Evolutionary conservation across 2,888 invertebrate genomes (phyloP).

Genomic region (Gari tellinella): DNA sequence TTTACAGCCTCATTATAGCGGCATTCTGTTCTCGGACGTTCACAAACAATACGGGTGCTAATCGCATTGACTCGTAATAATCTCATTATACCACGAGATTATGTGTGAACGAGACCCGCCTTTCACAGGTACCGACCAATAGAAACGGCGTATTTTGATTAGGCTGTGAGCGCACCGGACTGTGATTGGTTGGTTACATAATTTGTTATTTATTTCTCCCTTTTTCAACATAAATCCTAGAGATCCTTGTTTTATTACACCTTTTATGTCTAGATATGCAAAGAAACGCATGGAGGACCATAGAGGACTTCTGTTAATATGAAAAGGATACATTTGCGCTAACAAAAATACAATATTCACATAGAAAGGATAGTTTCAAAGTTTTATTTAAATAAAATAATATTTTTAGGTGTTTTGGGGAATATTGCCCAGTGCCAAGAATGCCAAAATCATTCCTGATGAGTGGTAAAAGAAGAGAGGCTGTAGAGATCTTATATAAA

Average conservation of each 20-base stretch:
- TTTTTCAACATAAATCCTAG: slow-evolving; percentile 11
- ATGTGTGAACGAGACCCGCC: slow-evolving; percentile 29
- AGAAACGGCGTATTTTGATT: background rate
- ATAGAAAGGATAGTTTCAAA: slow-evolving; percentile 1
- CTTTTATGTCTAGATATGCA: slow-evolving; percentile 21
- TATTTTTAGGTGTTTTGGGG: slow-evolving; percentile 29
- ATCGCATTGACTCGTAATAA: slow-evolving; percentile 46
- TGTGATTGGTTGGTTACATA: slow-evolving; percentile 37
- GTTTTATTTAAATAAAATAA: background rate
- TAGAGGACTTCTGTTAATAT: too few species aligned
- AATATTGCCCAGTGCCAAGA: slow-evolving; percentile 14
- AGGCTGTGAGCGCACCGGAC: slow-evolving; percentile 2
- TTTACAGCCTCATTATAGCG: slow-evolving; percentile 24
- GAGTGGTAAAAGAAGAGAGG: slow-evolving; percentile 35
- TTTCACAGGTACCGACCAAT: slow-evolving; percentile 27
- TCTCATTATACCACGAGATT: slow-evolving; percentile 37
- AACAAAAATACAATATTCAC: background rate
- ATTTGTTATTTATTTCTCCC: slow-evolving; percentile 38
- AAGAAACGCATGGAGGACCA: too few species aligned
- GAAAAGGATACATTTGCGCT: too few species aligned
- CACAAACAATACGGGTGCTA: slow-evolving; percentile 50
- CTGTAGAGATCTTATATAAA: slow-evolving; percentile 9
- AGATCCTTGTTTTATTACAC: slow-evolving; percentile 24
- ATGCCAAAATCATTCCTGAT: slow-evolving; percentile 56
- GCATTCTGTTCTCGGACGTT: slow-evolving; percentile 44